Conservation (phyloP, 2,888 invertebrate genomes). For the Nymphalis c-album region DNA sequence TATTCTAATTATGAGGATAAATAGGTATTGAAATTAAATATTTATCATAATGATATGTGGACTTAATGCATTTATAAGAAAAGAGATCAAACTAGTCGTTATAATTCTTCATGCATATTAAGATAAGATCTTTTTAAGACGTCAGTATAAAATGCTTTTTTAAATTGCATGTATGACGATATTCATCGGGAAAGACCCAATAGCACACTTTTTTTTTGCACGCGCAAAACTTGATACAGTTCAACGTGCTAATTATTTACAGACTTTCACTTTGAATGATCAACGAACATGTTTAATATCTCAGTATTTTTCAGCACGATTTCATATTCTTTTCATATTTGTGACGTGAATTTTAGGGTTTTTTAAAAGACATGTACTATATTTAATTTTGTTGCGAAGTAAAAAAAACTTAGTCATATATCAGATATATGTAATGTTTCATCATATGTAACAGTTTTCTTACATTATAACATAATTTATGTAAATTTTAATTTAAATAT, state of each 20-base stretch:
- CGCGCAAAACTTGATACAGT: conserved; percentile 66
- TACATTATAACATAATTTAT: not conserved
- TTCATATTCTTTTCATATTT: conserved; percentile 21
- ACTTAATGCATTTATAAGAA: conserved; percentile 12
- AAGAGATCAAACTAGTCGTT: conserved; percentile 4
- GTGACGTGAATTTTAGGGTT: conserved; percentile 14
- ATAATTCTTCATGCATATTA: conserved; percentile 22
- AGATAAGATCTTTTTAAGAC: conserved; percentile 20
- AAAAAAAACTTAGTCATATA: not conserved
- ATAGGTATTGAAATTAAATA: too few relatives aligned
- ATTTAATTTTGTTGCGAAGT: not conserved
- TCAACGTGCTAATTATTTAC: conserved; percentile 63
- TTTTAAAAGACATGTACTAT: not conserved
- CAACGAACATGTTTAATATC: conserved; percentile 29
- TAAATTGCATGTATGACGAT: conserved; percentile 25
- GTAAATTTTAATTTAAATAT: not conserved
- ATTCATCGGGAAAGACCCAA: conserved; percentile 60
- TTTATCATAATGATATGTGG: not conserved
- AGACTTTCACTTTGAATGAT: conserved; percentile 67
- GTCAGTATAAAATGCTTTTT: conserved; percentile 22
- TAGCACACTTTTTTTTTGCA: conserved; percentile 69
- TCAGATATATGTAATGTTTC: too few relatives aligned
- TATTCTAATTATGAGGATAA: too few relatives aligned
- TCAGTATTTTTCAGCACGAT: conserved; percentile 24
- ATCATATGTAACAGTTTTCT: not conserved